Evolutionary conservation across 2,888 invertebrate species (phyloP).

Genomic region (Ichneumon xanthorius): DNA sequence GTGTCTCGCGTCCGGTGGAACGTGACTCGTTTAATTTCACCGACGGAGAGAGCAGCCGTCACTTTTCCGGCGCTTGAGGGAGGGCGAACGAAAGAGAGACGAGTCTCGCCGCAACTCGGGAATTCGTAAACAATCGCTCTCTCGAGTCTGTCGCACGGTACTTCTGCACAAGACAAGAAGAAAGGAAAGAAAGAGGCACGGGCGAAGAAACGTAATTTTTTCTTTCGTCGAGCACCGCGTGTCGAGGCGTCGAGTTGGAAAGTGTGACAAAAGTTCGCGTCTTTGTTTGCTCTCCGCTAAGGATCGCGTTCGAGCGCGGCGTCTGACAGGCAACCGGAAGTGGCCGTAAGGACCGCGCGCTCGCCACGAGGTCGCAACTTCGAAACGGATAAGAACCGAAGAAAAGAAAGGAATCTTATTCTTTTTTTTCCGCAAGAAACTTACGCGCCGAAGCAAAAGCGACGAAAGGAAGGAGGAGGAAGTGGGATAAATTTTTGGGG

Average conservation of each 20-base stretch:
- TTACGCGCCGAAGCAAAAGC: neutral
- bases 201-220: neutral
- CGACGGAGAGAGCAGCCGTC: neutral
- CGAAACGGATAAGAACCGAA: neutral
- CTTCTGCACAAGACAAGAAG: neutral
- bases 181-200: neutral
- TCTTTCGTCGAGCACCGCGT: neutral
- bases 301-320: neutral
- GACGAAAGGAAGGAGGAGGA: conserved; percentile 16
- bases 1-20: conserved; percentile 31
- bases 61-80: conserved; percentile 29
- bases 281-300: neutral
- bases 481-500: neutral
- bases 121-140: neutral
- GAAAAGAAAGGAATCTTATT: neutral
- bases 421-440: neutral
- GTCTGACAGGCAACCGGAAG: conserved; percentile 66
- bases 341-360: conserved; percentile 8
- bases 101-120: neutral
- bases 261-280: conserved; percentile 17
- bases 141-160: neutral
- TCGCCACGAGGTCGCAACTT: conserved; percentile 41
- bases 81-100: conserved; percentile 1
- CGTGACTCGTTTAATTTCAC: conserved; percentile 52
- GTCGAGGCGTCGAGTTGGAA: neutral